phyloP scores from a whole-genome alignment of 1,140 invertebrate genomes.

The Cotesia chilonis region DNA sequence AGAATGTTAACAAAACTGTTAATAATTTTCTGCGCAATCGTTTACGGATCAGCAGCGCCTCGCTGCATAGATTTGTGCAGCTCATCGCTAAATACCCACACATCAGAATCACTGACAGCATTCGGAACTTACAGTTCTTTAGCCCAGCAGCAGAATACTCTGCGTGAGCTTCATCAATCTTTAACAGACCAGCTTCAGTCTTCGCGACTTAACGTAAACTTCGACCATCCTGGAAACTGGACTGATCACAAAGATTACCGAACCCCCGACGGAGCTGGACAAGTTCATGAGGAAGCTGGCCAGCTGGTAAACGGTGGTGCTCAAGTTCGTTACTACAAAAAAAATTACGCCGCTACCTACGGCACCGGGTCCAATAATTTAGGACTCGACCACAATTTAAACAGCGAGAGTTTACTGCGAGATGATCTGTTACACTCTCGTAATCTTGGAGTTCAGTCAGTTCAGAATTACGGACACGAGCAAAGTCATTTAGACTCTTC shows the following conservation, averaged over 20 bases:
- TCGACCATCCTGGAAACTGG: constrained; percentile 51
- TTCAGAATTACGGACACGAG: background rate
- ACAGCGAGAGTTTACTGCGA: background rate
- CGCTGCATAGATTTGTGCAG: constrained; percentile 48
- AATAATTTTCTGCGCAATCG: constrained; percentile 40
- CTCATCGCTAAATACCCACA: background rate
- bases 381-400: too few relatives aligned
- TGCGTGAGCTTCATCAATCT: constrained; percentile 18
- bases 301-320: constrained; percentile 44
- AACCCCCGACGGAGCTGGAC: constrained; percentile 45
- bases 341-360: constrained; percentile 48
- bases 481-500: background rate
- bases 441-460: background rate
- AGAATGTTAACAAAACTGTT: constrained; percentile 40
- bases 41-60: constrained; percentile 44
- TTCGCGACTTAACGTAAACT: constrained; percentile 35
- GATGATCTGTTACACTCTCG: constrained; percentile 5
- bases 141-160: constrained; percentile 18
- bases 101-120: constrained; percentile 1
- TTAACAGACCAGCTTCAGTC: constrained; percentile 31
- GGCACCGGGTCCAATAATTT: constrained; percentile 11
- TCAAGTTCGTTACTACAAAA: constrained; percentile 47
- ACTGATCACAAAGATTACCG: constrained; percentile 47
- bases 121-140: constrained; percentile 8
- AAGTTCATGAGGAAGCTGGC: constrained; percentile 51